phyloP scores from a whole-genome alignment of 2,797 vertebrate genomes.

The Spea hammondii region DNA sequence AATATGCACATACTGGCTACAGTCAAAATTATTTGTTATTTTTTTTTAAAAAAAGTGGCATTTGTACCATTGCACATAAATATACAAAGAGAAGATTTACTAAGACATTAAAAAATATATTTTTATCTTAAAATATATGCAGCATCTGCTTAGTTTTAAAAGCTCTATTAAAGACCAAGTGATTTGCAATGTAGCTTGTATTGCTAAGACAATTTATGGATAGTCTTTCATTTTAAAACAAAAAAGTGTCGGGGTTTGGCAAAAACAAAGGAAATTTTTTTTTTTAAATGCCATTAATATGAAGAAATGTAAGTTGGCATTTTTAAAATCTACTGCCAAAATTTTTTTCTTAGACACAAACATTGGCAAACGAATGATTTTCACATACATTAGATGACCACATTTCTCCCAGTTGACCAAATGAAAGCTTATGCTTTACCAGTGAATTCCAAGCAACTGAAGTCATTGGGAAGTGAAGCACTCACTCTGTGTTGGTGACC shows the following conservation, averaged over 20 bases:
- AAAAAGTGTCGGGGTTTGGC: background rate
- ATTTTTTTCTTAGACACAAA: slow-evolving; percentile 12
- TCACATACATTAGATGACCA: slow-evolving; percentile 24
- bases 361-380: slow-evolving; percentile 16
- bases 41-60: too few relatives aligned
- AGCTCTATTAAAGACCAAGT: too few relatives aligned
- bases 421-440: background rate
- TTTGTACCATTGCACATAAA: too few relatives aligned
- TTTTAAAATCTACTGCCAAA: background rate
- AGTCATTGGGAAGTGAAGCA: slow-evolving; percentile 3
- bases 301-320: slow-evolving; percentile 29
- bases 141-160: background rate
- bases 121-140: background rate
- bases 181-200: background rate
- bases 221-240: background rate
- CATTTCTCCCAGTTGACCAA: background rate
- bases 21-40: too few relatives aligned
- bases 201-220: too few relatives aligned
- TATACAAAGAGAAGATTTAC: too few relatives aligned
- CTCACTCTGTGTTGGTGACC: slow-evolving; percentile 8
- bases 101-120: too few relatives aligned
- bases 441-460: slow-evolving; percentile 9
- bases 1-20: too few relatives aligned
- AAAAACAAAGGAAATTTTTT: background rate
- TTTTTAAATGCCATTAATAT: slow-evolving; percentile 5